Evolutionary conservation across 2,797 vertebrate species (phyloP).

Genomic region (Chloroceryle amazona): DNA sequence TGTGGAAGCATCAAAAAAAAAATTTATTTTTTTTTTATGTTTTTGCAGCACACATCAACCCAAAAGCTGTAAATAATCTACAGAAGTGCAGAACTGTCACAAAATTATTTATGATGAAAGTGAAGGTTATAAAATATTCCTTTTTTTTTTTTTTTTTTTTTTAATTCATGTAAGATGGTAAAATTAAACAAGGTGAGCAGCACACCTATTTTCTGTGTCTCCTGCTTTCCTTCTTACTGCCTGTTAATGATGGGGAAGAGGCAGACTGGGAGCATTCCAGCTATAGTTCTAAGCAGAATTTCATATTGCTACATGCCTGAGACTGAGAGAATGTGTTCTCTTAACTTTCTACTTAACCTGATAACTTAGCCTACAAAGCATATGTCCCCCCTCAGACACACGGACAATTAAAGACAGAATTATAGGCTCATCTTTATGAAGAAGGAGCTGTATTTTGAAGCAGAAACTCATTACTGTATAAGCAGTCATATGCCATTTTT

Average conservation of each 20-base stretch:
- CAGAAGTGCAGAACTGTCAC: conserved; percentile 74
- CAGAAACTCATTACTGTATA: not conserved
- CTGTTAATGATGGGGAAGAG: not conserved
- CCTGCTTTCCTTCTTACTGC: not conserved
- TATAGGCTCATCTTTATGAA: not conserved
- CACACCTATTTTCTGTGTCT: conserved; percentile 51
- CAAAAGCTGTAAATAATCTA: conserved; percentile 78
- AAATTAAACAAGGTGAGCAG: conserved; percentile 73
- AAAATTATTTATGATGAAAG: conserved; percentile 81
- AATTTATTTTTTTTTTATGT: not conserved
- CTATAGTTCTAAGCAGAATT: not conserved
- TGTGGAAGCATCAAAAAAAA: conserved; percentile 15
- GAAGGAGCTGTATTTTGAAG: not conserved
- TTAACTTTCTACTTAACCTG: not conserved
- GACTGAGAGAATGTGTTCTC: not conserved
- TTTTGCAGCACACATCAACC: conserved; percentile 71
- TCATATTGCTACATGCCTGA: not conserved
- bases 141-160: conserved; percentile 70
- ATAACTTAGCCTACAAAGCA: not conserved
- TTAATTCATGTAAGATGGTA: conserved; percentile 48
- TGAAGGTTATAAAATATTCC: conserved; percentile 79
- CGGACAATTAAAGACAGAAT: not conserved
- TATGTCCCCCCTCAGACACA: not conserved
- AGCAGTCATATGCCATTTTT: not conserved
- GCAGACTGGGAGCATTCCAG: not conserved